Evolutionary conservation across 2,888 invertebrate species (phyloP).

Genomic region (Morinoia aosen): DNA sequence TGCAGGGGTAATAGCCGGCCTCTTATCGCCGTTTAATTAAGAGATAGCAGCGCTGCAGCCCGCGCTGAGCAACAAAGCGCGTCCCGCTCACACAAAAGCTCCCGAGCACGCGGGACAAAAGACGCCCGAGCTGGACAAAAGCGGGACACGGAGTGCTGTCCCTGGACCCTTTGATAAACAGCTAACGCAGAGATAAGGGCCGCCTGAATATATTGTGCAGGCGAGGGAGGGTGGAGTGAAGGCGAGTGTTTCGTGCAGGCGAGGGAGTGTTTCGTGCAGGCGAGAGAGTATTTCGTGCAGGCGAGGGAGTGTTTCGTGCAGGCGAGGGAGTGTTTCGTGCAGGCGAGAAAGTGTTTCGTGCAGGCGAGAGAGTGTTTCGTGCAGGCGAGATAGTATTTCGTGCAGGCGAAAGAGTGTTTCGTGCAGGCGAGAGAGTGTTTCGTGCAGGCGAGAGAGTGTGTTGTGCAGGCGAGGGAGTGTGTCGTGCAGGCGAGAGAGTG

Average conservation of each 20-base stretch:
- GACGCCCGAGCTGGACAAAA: neutral
- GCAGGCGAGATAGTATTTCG: neutral
- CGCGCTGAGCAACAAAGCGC: neutral
- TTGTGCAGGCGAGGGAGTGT: neutral
- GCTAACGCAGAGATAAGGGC: neutral
- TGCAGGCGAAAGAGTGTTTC: neutral
- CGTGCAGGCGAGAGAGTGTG: neutral
- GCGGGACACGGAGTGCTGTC: too few species aligned
- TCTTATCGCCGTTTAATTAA: neutral
- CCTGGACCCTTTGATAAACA: neutral
- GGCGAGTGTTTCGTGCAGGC: neutral
- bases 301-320: neutral
- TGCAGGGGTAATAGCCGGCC: neutral
- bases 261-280: neutral
- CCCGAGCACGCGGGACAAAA: neutral
- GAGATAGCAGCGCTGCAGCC: neutral
- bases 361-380: neutral
- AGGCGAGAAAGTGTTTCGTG: too few species aligned
- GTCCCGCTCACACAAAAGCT: neutral
- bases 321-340: neutral
- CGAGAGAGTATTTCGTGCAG: conserved; percentile 4
- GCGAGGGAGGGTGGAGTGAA: too few species aligned
- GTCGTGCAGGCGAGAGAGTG: too few species aligned
- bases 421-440: neutral
- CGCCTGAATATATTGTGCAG: neutral